These are phyloP conservation scores for Drosophila arizonae DNA, from an alignment of 1,140 invertebrate species.

Conservation along the genomic window DNA sequence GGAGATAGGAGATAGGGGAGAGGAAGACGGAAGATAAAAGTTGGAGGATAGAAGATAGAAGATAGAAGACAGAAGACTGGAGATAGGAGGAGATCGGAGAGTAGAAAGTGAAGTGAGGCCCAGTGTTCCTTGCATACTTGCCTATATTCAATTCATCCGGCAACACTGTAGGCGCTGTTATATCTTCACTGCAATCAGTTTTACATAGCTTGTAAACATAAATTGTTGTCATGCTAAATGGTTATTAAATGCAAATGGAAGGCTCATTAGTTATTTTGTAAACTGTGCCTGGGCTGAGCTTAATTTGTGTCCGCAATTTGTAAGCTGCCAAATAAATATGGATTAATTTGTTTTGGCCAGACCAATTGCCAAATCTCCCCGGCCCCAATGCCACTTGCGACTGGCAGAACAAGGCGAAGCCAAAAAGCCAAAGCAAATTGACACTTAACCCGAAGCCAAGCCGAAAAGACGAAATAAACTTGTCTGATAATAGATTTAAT, in stretches of 20 bases:
- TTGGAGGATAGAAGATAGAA: no score
- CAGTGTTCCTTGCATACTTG: no score
- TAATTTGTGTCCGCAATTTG: background rate
- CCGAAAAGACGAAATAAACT: slow-evolving; percentile 36
- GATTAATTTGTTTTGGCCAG: background rate
- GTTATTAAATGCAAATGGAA: slow-evolving; percentile 7
- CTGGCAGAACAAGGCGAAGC: slow-evolving; percentile 10
- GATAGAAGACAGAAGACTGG: no score
- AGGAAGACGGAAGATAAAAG: no score
- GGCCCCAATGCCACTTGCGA: no score
- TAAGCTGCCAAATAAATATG: slow-evolving; percentile 4
- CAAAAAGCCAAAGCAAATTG: slow-evolving; percentile 41
- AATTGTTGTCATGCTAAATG: background rate
- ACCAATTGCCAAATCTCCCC: background rate
- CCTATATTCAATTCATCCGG: background rate
- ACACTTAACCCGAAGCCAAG: slow-evolving; percentile 43
- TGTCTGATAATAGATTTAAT: slow-evolving; percentile 59
- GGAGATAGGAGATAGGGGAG: no score
- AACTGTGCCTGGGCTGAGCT: background rate
- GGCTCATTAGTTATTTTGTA: background rate
- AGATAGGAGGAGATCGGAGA: background rate
- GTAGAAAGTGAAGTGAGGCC: background rate
- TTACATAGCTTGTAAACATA: no score
- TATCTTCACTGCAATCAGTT: no score
- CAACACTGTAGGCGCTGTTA: no score